These are phyloP conservation scores for Himalopsyche anomala DNA, from an alignment of 2,888 invertebrate species.

Conservation along the genomic window DNA sequence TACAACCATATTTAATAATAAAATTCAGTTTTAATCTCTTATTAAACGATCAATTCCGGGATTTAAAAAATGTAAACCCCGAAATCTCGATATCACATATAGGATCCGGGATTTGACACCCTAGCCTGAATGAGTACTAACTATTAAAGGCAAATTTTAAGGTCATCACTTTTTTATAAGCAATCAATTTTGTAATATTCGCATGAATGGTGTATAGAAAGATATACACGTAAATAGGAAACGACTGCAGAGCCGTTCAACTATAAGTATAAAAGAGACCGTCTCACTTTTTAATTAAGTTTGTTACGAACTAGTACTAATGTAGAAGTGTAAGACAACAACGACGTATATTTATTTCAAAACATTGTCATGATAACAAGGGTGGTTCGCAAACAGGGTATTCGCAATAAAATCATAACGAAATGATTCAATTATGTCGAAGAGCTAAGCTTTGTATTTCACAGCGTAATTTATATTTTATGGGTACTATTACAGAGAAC, in stretches of 20 bases:
- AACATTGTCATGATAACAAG: conserved; percentile 31
- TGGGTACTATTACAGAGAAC: not conserved
- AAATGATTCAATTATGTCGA: conserved; percentile 23
- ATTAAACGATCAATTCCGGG: too few relatives aligned
- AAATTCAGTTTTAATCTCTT: too few relatives aligned
- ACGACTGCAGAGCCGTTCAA: not conserved
- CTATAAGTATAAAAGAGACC: not conserved
- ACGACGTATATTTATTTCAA: conserved; percentile 22
- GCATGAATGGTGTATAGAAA: not conserved
- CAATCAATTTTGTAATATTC: not conserved
- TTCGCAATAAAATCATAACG: conserved; percentile 31
- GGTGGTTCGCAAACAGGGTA: conserved; percentile 27
- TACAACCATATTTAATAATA: too few relatives aligned
- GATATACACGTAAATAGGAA: not conserved
- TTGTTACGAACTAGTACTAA: not conserved
- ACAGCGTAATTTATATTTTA: conserved; percentile 23
- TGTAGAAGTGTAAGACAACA: not conserved
- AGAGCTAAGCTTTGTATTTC: conserved; percentile 21
- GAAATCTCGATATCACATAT: too few relatives aligned
- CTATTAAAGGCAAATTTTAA: too few relatives aligned
- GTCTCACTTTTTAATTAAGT: conserved; percentile 34
- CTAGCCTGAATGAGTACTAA: too few relatives aligned
- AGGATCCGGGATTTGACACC: too few relatives aligned
- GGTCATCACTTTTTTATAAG: not conserved
- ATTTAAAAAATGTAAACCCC: too few relatives aligned